phyloP scores from a whole-genome alignment of 2,888 invertebrate genomes.

The Camponotus fellah region DNA sequence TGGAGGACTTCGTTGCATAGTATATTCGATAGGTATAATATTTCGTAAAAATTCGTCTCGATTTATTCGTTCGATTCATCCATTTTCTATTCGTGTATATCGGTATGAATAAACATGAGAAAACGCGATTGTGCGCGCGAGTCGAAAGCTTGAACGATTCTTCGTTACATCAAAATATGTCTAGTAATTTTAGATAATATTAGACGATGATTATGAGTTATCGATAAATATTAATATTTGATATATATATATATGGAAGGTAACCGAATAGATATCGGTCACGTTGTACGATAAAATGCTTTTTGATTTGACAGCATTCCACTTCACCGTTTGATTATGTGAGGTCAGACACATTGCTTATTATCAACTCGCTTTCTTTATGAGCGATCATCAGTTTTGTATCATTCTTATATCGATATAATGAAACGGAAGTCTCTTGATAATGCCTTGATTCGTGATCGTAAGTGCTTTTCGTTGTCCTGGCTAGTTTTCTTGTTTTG shows the following conservation, averaged over 20 bases:
- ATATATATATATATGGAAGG: conserved; percentile 29
- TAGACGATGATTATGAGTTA: conserved; percentile 38
- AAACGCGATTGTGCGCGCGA: not conserved
- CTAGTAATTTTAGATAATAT: conserved; percentile 33
- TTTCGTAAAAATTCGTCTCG: conserved; percentile 5
- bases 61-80: not conserved
- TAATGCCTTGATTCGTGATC: not conserved
- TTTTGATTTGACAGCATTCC: conserved; percentile 47
- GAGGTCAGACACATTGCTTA: conserved; percentile 22
- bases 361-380: not conserved
- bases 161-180: not conserved
- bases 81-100: not conserved
- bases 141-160: conserved; percentile 24
- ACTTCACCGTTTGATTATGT: conserved; percentile 43
- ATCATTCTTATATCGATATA: not conserved
- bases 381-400: conserved; percentile 6
- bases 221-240: conserved; percentile 42
- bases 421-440: not conserved
- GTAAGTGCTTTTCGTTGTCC: conserved; percentile 4
- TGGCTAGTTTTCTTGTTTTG: not conserved
- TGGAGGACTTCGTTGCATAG: conserved; percentile 51
- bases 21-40: conserved; percentile 17
- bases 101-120: conserved; percentile 14
- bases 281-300: conserved; percentile 23
- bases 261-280: conserved; percentile 10